Percentiles rank a stretch among this genome's conserved stretches.
These are phyloP conservation scores for Stomatorhinus ivindoensis DNA, from an alignment of 2,113 vertebrate species.

Conservation along the genomic window DNA sequence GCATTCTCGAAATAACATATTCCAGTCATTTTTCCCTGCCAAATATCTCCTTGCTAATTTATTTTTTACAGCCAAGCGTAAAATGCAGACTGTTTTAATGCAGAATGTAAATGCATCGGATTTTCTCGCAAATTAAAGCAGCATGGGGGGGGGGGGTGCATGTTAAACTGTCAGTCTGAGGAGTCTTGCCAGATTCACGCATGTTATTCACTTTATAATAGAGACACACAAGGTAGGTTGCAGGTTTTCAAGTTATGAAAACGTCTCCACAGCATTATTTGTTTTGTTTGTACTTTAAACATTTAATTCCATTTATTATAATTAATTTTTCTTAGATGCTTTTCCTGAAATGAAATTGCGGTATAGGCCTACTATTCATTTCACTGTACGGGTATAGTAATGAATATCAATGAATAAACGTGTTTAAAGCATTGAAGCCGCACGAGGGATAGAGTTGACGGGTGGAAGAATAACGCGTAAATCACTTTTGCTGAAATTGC, in stretches of 20 bases:
- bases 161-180: neutral
- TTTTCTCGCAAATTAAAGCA: conserved; percentile 38
- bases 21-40: neutral
- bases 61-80: neutral
- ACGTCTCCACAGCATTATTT: neutral
- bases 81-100: conserved; percentile 5
- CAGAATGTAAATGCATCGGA: conserved; percentile 25
- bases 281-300: neutral
- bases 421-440: conserved; percentile 42
- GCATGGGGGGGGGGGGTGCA: neutral
- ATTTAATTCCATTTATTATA: neutral
- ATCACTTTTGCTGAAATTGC: conserved; percentile 78
- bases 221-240: neutral
- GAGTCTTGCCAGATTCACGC: neutral
- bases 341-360: neutral
- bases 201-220: neutral
- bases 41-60: neutral
- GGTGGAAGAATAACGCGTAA: conserved; percentile 74
- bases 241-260: neutral
- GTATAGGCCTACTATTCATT: neutral
- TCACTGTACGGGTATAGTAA: neutral
- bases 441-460: conserved; percentile 56
- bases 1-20: neutral
- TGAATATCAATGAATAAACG: neutral
- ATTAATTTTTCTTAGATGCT: neutral